Evolutionary conservation across 2,113 vertebrate genomes (phyloP).

Genomic region (Cololabis saira): DNA sequence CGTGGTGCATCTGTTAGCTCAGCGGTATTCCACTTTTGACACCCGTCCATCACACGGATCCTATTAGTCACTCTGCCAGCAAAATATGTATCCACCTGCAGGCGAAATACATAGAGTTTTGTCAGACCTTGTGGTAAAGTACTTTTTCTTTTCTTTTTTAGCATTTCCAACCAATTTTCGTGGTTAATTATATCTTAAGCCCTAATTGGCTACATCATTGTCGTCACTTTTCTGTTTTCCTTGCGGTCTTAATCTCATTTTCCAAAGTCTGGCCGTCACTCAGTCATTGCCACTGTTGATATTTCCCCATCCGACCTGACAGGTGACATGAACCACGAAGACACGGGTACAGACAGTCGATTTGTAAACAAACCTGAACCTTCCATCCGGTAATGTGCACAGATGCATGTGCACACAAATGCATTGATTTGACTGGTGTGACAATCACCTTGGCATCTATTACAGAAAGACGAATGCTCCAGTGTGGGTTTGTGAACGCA

Average conservation of each 20-base stretch:
- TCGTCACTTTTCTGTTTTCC: slow-evolving; percentile 38
- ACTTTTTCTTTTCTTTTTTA: slow-evolving; percentile 47
- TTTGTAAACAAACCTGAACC: slow-evolving; percentile 38
- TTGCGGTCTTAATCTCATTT: slow-evolving; percentile 19
- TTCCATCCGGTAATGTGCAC: slow-evolving; percentile 14
- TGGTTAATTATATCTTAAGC: slow-evolving; percentile 40
- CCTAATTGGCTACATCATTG: slow-evolving; percentile 45
- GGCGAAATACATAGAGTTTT: slow-evolving; percentile 40
- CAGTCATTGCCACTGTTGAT: slow-evolving; percentile 20
- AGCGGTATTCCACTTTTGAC: slow-evolving; percentile 25
- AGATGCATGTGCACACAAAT: slow-evolving; percentile 12
- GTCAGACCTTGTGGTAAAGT: slow-evolving; percentile 54
- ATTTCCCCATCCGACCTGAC: slow-evolving; percentile 24
- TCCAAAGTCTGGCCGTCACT: slow-evolving; percentile 1
- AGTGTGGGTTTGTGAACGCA: slow-evolving; percentile 55
- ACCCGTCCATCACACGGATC: slow-evolving; percentile 46
- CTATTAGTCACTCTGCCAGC: slow-evolving; percentile 32
- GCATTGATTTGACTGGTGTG: slow-evolving; percentile 51
- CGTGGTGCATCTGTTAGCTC: slow-evolving; percentile 7
- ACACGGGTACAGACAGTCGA: slow-evolving; percentile 21
- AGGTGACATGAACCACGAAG: slow-evolving; percentile 23
- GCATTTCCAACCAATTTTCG: slow-evolving; percentile 40
- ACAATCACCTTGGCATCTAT: slow-evolving; percentile 43
- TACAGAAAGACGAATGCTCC: slow-evolving; percentile 46
- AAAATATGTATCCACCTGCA: slow-evolving; percentile 17